These are phyloP conservation scores for Meliscaeva auricollis DNA, from an alignment of 2,888 invertebrate genomes.

Conservation along the genomic window DNA sequence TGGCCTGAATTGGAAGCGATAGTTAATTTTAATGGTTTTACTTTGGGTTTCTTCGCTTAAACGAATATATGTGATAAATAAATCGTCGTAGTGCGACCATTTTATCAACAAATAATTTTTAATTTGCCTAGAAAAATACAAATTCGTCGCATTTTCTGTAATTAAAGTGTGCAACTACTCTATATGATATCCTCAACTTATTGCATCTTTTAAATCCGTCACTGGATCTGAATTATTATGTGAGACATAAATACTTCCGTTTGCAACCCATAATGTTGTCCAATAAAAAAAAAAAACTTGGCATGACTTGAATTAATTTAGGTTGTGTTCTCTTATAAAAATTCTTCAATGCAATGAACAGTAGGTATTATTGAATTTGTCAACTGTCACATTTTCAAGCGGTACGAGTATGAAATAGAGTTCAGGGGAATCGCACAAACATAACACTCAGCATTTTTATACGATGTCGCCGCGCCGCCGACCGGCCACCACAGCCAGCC, in stretches of 20 bases:
- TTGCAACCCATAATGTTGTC: constrained; percentile 15
- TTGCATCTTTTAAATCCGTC: not conserved
- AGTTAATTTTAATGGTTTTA: no score
- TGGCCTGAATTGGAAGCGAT: no score
- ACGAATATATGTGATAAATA: no score
- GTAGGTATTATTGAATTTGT: constrained; percentile 39
- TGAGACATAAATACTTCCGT: constrained; percentile 24
- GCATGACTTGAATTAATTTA: constrained; percentile 42
- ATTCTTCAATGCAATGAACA: constrained; percentile 14
- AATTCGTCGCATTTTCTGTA: no score
- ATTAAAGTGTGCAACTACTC: no score
- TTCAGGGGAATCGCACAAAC: not conserved
- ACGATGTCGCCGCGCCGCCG: not conserved
- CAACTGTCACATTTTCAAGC: constrained; percentile 37
- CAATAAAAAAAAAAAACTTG: constrained; percentile 39
- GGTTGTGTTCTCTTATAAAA: constrained; percentile 10
- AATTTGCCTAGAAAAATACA: no score
- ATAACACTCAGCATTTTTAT: not conserved
- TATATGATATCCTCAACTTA: no score
- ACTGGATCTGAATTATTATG: not conserved
- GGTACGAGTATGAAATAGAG: not conserved
- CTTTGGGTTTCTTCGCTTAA: no score
- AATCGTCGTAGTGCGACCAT: no score
- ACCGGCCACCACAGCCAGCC: not conserved
- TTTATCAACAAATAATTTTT: no score